These are phyloP conservation scores for Ostrea denselamellosa DNA, from an alignment of 1,140 invertebrate species.

Conservation along the genomic window DNA sequence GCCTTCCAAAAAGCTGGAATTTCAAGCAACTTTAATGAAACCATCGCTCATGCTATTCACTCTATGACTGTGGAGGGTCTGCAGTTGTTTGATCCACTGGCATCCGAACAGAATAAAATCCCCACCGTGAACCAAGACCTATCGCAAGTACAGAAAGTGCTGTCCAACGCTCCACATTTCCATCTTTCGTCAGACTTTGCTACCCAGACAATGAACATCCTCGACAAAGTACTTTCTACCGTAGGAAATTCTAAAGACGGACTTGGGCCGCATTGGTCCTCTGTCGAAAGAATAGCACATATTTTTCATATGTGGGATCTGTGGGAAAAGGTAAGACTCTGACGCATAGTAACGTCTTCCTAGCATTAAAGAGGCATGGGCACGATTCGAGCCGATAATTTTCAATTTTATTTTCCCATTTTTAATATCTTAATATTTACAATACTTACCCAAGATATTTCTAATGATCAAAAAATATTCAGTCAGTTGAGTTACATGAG, in stretches of 20 bases:
- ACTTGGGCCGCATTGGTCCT: conserved; percentile 69
- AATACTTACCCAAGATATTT: no score
- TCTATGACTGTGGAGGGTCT: conserved; percentile 70
- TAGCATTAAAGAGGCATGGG: no score
- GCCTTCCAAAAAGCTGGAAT: conserved; percentile 54
- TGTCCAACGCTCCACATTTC: conserved; percentile 64
- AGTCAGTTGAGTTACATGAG: no score
- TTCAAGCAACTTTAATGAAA: conserved; percentile 67
- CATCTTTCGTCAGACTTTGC: conserved; percentile 59
- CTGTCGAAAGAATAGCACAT: conserved; percentile 69
- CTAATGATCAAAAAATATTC: no score
- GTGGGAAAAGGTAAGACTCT: conserved; percentile 60
- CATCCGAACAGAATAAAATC: conserved; percentile 62
- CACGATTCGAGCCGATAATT: no score
- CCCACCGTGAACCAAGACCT: conserved; percentile 72
- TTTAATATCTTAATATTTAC: no score
- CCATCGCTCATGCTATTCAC: conserved; percentile 72
- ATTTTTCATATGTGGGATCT: conserved; percentile 72
- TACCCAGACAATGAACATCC: conserved; percentile 66
- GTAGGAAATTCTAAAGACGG: conserved; percentile 68
- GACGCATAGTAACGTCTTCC: no score
- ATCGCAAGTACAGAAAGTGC: conserved; percentile 53
- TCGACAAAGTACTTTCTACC: conserved; percentile 67
- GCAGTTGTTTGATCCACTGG: conserved; percentile 63
- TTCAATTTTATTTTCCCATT: no score